phyloP scores from a whole-genome alignment of 2,888 invertebrate genomes.

The Amphimallon solstitiale region DNA sequence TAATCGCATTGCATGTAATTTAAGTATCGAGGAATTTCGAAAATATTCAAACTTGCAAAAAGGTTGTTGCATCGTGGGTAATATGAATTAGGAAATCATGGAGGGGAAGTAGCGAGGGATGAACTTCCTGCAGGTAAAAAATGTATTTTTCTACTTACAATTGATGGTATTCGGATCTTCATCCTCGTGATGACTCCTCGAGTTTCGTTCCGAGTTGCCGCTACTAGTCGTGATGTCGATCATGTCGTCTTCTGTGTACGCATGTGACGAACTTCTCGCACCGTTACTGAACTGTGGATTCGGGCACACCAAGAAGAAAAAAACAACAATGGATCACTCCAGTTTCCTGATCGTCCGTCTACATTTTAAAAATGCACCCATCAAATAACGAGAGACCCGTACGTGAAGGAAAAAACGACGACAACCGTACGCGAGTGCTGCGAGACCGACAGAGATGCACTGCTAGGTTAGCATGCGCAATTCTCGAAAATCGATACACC shows the following conservation, averaged over 20 bases:
- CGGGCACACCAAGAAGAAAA: neutral
- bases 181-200: constrained; percentile 57
- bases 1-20: no score
- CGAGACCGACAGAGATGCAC: neutral
- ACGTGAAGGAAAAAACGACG: neutral
- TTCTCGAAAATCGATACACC: constrained; percentile 35
- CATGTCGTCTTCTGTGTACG: constrained; percentile 70
- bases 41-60: no score
- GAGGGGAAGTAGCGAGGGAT: no score
- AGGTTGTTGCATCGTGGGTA: no score
- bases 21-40: no score
- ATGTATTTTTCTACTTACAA: constrained; percentile 57
- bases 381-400: neutral
- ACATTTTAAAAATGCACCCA: neutral
- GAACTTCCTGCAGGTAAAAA: no score
- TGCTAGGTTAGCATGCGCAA: constrained; percentile 42
- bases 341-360: neutral
- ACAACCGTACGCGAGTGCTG: neutral
- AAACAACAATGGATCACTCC: constrained; percentile 18
- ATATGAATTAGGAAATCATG: no score
- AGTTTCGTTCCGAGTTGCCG: constrained; percentile 50
- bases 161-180: constrained; percentile 57
- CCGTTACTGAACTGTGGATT: constrained; percentile 50
- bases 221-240: constrained; percentile 72
- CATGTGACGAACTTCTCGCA: constrained; percentile 55